Base-by-base conservation (phyloP, 2,888 invertebrate species). In the Hyposoter dolosus region DNA sequence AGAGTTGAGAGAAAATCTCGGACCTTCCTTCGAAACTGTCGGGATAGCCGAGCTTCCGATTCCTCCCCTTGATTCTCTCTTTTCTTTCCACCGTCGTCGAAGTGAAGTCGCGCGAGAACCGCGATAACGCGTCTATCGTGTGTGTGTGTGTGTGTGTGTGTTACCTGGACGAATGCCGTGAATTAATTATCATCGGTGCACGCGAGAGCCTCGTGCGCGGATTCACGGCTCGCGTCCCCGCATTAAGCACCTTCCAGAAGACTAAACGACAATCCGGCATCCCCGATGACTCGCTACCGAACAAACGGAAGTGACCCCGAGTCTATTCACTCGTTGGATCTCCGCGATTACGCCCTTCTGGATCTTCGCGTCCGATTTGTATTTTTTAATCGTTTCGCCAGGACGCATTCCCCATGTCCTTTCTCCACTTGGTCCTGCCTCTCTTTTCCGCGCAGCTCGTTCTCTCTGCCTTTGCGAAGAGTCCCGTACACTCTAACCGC, bases 131-230 rank as follows among this genome's bases (percentile, higher is more conserved):
- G 88, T 89, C 89, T 89, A 88, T 88, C 91, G 89, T 5, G 35
- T 5, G 89, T 3, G 28, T 28, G 28, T 5, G 89, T 3, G 28
- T 28, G 28, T 28, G 28, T 89, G 89, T 75, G 68, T 75, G 40
- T 9, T 82, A 56, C 56, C 88, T 88, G 56, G 80, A 75, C 69
- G 88, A 89, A 89, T 87, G 89, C 90, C 88, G 89, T 90, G 91
- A 91, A 91, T 91, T 91, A 91, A 92, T 92, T 92, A 92, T 91
- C 90, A 89, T 89, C 28, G 10, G 60, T 87, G 88, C 87, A 88
- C 87, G 88, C 87, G 86, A 88, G 80, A 77, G 53, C 71, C 87
- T 88, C 88, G 85, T 88, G 88, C 88, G 88, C 84, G 81, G 63
- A 63, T 77, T 79, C 88, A 85, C 87, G 76, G 81, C 68, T 85